A percentile compares a stretch with the other conserved stretches of the same genome.
Conservation (phyloP, 37 sponge, comb jelly and placozoan genomes). For the Petrosia ficiformis region DNA sequence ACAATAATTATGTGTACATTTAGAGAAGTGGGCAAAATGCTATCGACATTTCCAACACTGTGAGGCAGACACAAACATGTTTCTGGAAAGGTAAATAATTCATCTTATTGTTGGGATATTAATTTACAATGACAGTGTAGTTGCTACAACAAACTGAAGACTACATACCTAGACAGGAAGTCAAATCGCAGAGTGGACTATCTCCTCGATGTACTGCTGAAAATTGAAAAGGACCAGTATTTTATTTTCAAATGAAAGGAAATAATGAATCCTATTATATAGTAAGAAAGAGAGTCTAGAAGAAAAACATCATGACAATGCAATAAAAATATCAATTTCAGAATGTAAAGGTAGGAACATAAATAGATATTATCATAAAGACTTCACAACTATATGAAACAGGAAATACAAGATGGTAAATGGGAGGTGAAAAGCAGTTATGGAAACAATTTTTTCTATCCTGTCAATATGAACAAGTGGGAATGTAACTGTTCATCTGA, state of each 20-base stretch:
- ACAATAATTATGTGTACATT: neutral
- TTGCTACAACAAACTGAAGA: conserved; percentile 43
- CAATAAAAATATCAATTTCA: conserved; percentile 14
- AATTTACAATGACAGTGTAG: neutral
- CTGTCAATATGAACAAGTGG: too few relatives aligned
- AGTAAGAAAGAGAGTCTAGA: conserved; percentile 3
- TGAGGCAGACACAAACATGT: conserved; percentile 45
- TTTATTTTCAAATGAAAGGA: conserved; percentile 10
- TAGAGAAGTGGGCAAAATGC: conserved; percentile 32
- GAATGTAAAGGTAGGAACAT: too few relatives aligned
- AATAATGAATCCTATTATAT: neutral
- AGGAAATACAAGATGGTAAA: too few relatives aligned
- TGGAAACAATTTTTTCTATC: too few relatives aligned
- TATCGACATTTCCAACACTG: conserved; percentile 20
- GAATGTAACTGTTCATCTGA: too few relatives aligned
- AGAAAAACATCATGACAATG: conserved; percentile 10
- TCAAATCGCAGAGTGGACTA: conserved; percentile 35
- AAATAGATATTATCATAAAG: too few relatives aligned
- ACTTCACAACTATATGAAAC: too few relatives aligned
- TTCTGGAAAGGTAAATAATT: conserved; percentile 15
- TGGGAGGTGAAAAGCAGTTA: too few relatives aligned
- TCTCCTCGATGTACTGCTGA: conserved; percentile 23
- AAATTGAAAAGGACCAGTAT: conserved; percentile 26
- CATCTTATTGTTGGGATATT: neutral
- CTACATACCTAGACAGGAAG: conserved; percentile 35